Percentiles rank a stretch among this genome's conserved stretches.
Evolutionary conservation across 1,140 invertebrate genomes (phyloP).

Genomic region (Drosophila gunungcola): DNA sequence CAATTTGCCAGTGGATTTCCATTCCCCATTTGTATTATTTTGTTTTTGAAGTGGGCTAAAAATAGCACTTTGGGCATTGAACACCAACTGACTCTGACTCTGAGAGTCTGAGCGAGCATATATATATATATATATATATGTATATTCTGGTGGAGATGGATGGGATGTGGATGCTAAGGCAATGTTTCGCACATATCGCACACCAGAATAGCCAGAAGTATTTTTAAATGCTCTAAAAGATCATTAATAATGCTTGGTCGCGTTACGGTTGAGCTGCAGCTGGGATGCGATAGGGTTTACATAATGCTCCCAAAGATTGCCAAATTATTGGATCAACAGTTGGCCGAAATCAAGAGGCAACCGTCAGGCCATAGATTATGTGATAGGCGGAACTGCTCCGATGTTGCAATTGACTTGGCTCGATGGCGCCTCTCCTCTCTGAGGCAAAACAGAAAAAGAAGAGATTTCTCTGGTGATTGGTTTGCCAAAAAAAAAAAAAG

Average conservation of each 20-base stretch:
- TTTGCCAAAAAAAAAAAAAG: constrained; percentile 35
- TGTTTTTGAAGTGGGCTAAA: constrained; percentile 32
- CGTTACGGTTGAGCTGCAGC: constrained; percentile 67
- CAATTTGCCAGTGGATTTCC: constrained; percentile 22
- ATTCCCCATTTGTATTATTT: constrained; percentile 27
- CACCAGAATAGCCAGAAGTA: constrained; percentile 60
- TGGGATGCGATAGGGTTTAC: constrained; percentile 49
- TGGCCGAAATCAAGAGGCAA: constrained; percentile 22
- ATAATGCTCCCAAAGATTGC: constrained; percentile 56
- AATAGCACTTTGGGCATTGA: constrained; percentile 50
- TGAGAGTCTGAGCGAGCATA: constrained; percentile 24
- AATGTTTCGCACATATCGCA: constrained; percentile 59
- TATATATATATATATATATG: too few relatives aligned
- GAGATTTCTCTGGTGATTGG: constrained; percentile 10
- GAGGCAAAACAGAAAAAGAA: neutral
- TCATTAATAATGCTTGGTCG: constrained; percentile 78
- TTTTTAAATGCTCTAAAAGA: constrained; percentile 75
- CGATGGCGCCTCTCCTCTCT: constrained; percentile 29
- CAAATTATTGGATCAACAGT: constrained; percentile 59
- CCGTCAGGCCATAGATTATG: constrained; percentile 44
- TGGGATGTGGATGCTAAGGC: constrained; percentile 23
- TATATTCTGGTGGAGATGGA: constrained; percentile 26
- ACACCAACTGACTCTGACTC: constrained; percentile 53
- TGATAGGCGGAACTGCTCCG: constrained; percentile 41
- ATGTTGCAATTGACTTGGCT: constrained; percentile 53